A percentile compares a stretch with the other conserved stretches of the same genome.
Evolutionary conservation across 2,113 vertebrate genomes (phyloP).

Genomic region (Coreoperca whiteheadi): DNA sequence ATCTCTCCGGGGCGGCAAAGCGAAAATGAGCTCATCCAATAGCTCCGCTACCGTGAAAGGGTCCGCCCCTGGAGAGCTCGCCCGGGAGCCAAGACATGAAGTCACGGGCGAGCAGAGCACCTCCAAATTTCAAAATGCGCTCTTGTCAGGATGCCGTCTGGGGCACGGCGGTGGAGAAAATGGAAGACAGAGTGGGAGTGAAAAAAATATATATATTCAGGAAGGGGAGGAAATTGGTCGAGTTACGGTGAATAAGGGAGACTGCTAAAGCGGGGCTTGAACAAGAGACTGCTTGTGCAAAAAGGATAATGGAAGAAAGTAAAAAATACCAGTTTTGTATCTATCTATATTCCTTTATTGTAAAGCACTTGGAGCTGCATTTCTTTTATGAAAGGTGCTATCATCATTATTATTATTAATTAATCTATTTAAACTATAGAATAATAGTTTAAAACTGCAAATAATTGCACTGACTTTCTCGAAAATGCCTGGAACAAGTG

Average conservation of each 20-base stretch:
- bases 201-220: conserved; percentile 31
- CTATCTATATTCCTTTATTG: too few species aligned
- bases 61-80: conserved; percentile 47
- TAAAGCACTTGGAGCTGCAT: too few species aligned
- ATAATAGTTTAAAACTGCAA: too few species aligned
- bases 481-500: background rate
- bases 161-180: conserved; percentile 21
- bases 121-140: conserved; percentile 41
- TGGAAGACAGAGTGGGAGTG: conserved; percentile 4
- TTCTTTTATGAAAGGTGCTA: background rate
- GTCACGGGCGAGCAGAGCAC: conserved; percentile 55
- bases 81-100: conserved; percentile 70
- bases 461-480: conserved; percentile 5
- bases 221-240: conserved; percentile 31
- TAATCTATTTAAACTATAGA: background rate
- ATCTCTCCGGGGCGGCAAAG: conserved; percentile 46
- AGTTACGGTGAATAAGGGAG: conserved; percentile 30
- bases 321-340: background rate
- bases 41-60: conserved; percentile 76
- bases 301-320: background rate
- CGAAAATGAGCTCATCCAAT: conserved; percentile 75
- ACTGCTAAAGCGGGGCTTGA: conserved; percentile 5
- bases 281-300: conserved; percentile 32
- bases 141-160: conserved; percentile 50
- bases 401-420: too few species aligned